A percentile compares a stretch with the other conserved stretches of the same genome.
Evolutionary conservation across 2,888 invertebrate genomes (phyloP).

Genomic region (Synergus gifuensis): DNA sequence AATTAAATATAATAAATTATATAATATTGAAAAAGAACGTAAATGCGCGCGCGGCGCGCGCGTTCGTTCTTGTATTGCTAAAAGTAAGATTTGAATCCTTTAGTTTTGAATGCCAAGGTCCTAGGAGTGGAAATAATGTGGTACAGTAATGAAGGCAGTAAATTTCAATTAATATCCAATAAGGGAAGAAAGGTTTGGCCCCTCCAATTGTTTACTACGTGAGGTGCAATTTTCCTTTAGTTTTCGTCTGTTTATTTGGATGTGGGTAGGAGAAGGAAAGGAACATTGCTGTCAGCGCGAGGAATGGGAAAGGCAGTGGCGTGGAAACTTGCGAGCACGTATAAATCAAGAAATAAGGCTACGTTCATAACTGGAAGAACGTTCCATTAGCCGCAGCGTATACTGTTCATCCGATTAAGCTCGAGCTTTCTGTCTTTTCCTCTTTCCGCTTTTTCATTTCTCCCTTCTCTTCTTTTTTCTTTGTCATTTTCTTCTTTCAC

Average conservation of each 20-base stretch:
- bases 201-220: neutral
- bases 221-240: neutral
- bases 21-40: too few relatives aligned
- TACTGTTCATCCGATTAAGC: conserved; percentile 12
- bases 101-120: neutral
- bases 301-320: neutral
- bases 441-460: neutral
- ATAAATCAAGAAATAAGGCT: conserved; percentile 11
- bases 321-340: neutral
- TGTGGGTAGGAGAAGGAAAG: neutral
- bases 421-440: neutral
- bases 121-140: neutral
- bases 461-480: neutral
- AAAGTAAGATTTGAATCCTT: too few relatives aligned
- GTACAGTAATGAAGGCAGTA: neutral
- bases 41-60: too few relatives aligned
- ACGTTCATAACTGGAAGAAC: conserved; percentile 8
- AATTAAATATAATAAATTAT: too few relatives aligned
- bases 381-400: conserved; percentile 12
- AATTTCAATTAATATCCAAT: neutral
- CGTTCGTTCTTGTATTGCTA: too few relatives aligned
- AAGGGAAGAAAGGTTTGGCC: neutral
- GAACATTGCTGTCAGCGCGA: neutral
- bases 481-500: neutral
- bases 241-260: neutral